Evolutionary conservation across 2,797 vertebrate genomes (phyloP).

Genomic region (Ceyx erithaca): DNA sequence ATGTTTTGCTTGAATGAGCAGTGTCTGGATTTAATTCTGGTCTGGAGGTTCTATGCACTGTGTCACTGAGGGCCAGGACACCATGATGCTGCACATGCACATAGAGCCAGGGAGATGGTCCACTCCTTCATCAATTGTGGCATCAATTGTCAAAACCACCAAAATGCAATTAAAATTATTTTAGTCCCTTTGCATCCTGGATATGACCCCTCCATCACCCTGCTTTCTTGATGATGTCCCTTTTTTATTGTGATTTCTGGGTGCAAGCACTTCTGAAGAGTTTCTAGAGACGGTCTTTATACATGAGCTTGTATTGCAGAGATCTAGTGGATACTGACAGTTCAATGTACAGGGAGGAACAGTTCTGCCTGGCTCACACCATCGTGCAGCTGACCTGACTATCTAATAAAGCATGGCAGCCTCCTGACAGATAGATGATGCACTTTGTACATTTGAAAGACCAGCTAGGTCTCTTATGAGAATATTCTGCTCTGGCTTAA

Average conservation of each 20-base stretch:
- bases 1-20: not conserved
- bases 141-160: not conserved
- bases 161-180: not conserved
- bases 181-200: not conserved
- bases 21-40: not conserved
- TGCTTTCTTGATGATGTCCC: not conserved
- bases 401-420: slow-evolving; percentile 2
- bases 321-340: not conserved
- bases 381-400: not conserved
- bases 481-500: slow-evolving; percentile 2
- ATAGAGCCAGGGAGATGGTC: not conserved
- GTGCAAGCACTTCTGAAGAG: not conserved
- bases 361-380: not conserved
- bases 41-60: fast-evolving
- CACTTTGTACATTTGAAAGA: slow-evolving; percentile 27
- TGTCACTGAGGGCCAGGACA: not conserved
- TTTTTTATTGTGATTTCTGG: not conserved
- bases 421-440: slow-evolving; percentile 7
- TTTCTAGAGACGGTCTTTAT: not conserved
- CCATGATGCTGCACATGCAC: not conserved
- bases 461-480: slow-evolving; percentile 8
- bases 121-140: fast-evolving
- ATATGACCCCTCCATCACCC: not conserved
- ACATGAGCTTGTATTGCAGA: not conserved
- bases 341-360: not conserved